phyloP scores from a whole-genome alignment of 2,113 vertebrate genomes.

The Pelodiscus sinensis region DNA sequence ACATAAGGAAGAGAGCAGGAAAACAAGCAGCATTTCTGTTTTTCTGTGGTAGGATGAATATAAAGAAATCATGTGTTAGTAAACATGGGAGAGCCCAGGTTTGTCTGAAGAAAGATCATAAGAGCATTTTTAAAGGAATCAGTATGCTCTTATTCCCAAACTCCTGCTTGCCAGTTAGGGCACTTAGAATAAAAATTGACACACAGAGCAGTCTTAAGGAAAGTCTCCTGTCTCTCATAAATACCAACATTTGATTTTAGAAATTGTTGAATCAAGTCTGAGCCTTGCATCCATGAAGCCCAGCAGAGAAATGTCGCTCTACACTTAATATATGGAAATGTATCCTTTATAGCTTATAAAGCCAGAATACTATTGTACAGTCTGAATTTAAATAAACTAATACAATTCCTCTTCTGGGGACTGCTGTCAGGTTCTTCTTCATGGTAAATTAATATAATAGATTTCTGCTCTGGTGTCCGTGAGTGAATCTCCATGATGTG shows the following conservation, averaged over 20 bases:
- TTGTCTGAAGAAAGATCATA: background rate
- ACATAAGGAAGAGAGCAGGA: background rate
- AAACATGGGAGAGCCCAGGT: background rate
- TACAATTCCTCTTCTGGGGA: background rate
- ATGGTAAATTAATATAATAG: background rate
- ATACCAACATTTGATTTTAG: rapidly evolving
- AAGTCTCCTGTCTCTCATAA: background rate
- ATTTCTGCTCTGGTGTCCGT: background rate
- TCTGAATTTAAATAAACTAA: conserved; percentile 8
- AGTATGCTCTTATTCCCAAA: background rate
- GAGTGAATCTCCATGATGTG: background rate
- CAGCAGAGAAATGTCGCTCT: background rate
- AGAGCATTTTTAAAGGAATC: background rate
- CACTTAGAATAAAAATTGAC: background rate
- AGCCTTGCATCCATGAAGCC: background rate
- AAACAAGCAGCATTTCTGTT: background rate
- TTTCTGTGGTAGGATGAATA: background rate
- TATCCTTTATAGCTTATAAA: background rate
- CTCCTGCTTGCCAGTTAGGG: background rate
- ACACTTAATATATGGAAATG: background rate
- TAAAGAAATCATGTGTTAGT: rapidly evolving
- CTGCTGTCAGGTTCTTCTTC: background rate
- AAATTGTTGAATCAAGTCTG: background rate
- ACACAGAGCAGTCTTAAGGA: rapidly evolving
- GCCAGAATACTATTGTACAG: background rate